Conservation (phyloP, 2,888 invertebrate genomes). For the Rhamphomyia laevipes region DNA sequence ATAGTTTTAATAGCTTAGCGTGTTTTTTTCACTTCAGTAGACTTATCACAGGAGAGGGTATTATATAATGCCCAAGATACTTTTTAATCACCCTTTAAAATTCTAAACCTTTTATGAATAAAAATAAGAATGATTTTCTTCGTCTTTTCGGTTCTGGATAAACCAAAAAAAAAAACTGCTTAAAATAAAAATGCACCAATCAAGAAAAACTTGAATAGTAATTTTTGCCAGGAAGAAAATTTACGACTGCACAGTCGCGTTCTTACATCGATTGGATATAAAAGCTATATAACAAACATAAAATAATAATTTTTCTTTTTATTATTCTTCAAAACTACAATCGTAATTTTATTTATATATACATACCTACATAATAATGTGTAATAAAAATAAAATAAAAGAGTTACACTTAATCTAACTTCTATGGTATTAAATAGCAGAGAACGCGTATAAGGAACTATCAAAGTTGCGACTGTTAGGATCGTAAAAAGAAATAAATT, state of each 20-base stretch:
- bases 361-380: not conserved
- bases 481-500: not conserved
- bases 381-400: not conserved
- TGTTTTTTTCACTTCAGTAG: not conserved
- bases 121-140: not conserved
- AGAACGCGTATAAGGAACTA: not conserved
- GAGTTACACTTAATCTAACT: not conserved
- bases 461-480: slow-evolving; percentile 1
- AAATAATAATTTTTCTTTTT: too few relatives aligned
- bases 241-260: not conserved
- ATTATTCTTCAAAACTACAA: not conserved
- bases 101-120: not conserved
- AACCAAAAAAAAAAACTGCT: not conserved
- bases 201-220: not conserved
- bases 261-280: not conserved
- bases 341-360: not conserved
- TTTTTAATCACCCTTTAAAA: too few relatives aligned
- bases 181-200: not conserved
- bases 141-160: not conserved
- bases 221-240: not conserved
- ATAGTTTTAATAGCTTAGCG: slow-evolving; percentile 1
- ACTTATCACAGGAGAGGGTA: not conserved
- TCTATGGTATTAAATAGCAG: not conserved
- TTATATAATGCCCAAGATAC: too few relatives aligned
- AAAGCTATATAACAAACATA: too few relatives aligned